A percentile compares a stretch with the other conserved stretches of the same genome.
Evolutionary conservation across 1,140 invertebrate genomes (phyloP).

Genomic region (Caenorhabditis briggsae): DNA sequence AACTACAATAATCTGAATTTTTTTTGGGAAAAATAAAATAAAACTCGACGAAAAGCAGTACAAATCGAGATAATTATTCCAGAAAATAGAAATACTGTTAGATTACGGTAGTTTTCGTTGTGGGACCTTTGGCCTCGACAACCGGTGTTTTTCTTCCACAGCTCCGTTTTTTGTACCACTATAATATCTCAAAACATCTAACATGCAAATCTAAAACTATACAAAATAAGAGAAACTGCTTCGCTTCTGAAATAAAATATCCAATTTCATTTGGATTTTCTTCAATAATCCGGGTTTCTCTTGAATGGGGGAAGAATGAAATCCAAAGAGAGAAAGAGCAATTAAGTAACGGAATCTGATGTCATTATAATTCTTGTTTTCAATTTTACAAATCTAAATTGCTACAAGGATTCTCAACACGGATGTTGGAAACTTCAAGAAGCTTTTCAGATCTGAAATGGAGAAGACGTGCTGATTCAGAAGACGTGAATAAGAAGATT

Average conservation of each 20-base stretch:
- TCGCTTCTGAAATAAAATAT: not conserved
- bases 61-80: too few relatives aligned
- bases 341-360: constrained; percentile 53
- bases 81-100: too few relatives aligned
- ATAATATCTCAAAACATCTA: too few relatives aligned
- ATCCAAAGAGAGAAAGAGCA: not conserved
- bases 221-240: too few relatives aligned
- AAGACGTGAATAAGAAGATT: not conserved
- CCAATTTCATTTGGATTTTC: not conserved
- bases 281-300: not conserved
- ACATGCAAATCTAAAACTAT: too few relatives aligned
- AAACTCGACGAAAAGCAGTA: too few relatives aligned
- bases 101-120: too few relatives aligned
- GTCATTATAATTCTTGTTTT: constrained; percentile 42
- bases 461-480: not conserved
- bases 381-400: not conserved
- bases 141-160: too few relatives aligned
- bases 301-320: not conserved
- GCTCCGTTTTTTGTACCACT: too few relatives aligned
- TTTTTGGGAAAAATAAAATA: too few relatives aligned
- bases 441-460: not conserved
- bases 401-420: not conserved
- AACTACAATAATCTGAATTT: too few relatives aligned
- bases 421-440: not conserved
- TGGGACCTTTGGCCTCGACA: too few relatives aligned